Evolutionary conservation across 2,888 invertebrate species (phyloP).

Genomic region (Koerneria pararmatus): DNA sequence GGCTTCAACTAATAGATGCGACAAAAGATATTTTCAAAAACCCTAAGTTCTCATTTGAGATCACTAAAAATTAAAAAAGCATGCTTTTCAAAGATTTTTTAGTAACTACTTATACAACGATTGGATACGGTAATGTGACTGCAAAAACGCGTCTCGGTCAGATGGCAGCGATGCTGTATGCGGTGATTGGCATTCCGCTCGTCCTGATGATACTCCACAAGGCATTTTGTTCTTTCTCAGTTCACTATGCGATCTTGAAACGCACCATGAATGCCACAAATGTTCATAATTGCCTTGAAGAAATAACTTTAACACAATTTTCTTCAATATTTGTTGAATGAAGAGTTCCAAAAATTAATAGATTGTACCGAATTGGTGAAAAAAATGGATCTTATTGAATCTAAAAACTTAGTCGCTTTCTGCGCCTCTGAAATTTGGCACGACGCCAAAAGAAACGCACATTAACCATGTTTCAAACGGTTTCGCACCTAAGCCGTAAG

Average conservation of each 20-base stretch:
- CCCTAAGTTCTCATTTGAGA: neutral
- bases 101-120: constrained; percentile 58
- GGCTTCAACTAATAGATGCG: neutral
- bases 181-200: constrained; percentile 56
- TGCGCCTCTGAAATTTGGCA: too few species aligned
- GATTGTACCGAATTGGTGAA: too few species aligned
- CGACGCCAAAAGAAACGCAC: too few species aligned
- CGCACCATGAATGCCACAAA: too few species aligned
- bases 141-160: constrained; percentile 54
- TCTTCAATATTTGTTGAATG: neutral
- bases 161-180: constrained; percentile 57
- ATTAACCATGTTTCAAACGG: too few species aligned
- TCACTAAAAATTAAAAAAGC: constrained; percentile 7
- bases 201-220: constrained; percentile 58
- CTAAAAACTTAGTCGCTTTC: too few species aligned
- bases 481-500: too few species aligned
- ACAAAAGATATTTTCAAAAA: neutral
- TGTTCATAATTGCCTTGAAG: neutral
- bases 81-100: constrained; percentile 16
- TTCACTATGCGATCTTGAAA: too few species aligned
- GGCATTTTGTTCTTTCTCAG: too few species aligned
- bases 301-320: neutral
- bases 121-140: constrained; percentile 58
- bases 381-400: too few species aligned
- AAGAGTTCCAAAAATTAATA: neutral